Base-by-base conservation (phyloP, 2,888 invertebrate genomes). In the Aleiodes alternator region DNA sequence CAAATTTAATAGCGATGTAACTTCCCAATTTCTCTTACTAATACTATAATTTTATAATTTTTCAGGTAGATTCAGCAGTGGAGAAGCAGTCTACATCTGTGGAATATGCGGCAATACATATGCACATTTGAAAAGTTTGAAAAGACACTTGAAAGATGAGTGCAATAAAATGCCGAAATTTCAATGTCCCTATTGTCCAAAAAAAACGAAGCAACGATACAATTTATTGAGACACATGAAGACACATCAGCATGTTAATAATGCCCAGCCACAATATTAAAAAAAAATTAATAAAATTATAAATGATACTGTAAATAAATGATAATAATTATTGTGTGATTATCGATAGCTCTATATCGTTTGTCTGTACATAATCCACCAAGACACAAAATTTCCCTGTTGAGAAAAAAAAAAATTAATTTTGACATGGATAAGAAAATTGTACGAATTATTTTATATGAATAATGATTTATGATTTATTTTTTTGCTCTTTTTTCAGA, bases 181-280 rank as follows among this genome's bases (percentile, higher is more conserved):
- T 79, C 86, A 87, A 73, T 90, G 89, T 74, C 87, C 85, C 29
- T 86, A 84, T 80, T 89, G 89, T 72, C 84, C 86, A 53, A 86
- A 86, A 78, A 83, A 82, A 79, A 85, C 86, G 1, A 89, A 90
- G 81, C 82, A 88, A 51, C 87, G 84, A 56, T 87, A 87, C 78
- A 88, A 89, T 80, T 83, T 89, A 61, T 78, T 87, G 80, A 87
- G 88, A 75, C 90, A 90, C 76, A 86, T 89, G 73, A 82, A 86
- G 70, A 83, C 84, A 61, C 38, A 38, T 38, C 38, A 38, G 64
- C 64, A 64, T 64, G 61, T 12, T 7, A 43, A 64, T 61, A 43
- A 43, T 5, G 7, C 61, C 31, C 6, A 43, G 14, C 61, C 29
- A 31, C 11, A 14, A n/a, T 11, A 5, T 14, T n/a, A 8, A 64